Evolutionary conservation across 2,113 vertebrate genomes (phyloP), one percentile per base, ranked within the genome.

Genomic region (Enhydra lutris): DNA sequence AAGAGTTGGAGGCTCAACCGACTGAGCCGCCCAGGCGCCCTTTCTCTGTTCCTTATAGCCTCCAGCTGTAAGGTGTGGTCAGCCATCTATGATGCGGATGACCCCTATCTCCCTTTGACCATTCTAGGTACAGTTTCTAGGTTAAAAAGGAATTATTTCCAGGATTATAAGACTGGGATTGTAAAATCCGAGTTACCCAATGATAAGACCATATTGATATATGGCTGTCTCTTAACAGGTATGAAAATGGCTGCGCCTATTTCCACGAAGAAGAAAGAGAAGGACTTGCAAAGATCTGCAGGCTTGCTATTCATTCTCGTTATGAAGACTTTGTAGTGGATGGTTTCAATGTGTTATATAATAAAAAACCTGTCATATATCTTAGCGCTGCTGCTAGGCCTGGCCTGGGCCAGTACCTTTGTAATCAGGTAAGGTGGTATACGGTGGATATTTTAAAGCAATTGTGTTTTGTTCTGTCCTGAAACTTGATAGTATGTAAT

Each of bases 211-310:
- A 29, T 71, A 71, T 42, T 94, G 31, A 89, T 83, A 26, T 52
- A 3, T 57, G 61, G 34, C 1, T 96, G 86, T 98, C 84, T 97
- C 65, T 97, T 98, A 78, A 96, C 98, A 99, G 99, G 97, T 99
- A 99, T 98, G 99, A 99, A 97, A 99, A 99, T n/a, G 99, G 99
- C 23, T 99, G 99, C 1, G 99, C 99, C 0, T 99, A 99, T 98
- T 99, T 99, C 95, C 99, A 99, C 0, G 99, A 99, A 96, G 99
- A 99, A 71, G 99, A 99, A 98, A 99, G 99, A 42, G 99, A 99
- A 67, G 99, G 99, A 59, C 99, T 99, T 9, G 98, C 99, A 11
- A 99, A 99, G 98, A 99, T 99, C 94, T 99, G 99, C 86, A 99
- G 99, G 1, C 99, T 99, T 21, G 99, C 99, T 59, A 99, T 99